These are phyloP conservation scores for Sitophilus oryzae DNA, from an alignment of 1,140 invertebrate species.

Conservation along the genomic window DNA sequence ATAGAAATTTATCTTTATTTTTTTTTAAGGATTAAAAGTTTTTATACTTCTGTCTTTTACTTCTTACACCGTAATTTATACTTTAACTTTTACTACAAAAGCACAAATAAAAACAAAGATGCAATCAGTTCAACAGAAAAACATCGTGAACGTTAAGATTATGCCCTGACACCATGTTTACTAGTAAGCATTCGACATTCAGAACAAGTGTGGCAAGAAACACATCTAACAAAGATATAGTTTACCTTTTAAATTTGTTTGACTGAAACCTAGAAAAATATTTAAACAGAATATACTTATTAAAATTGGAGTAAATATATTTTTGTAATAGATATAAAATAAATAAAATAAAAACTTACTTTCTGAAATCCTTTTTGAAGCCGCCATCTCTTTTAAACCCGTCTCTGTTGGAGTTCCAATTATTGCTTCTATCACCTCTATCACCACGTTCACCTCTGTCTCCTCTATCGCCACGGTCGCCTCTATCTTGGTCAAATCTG, in stretches of 20 bases:
- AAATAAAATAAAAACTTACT: slow-evolving; percentile 12
- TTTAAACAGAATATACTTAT: background rate
- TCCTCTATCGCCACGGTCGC: background rate
- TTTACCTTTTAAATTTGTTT: background rate
- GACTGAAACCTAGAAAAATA: background rate
- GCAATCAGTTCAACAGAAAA: too few relatives aligned
- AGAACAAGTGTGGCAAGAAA: too few relatives aligned
- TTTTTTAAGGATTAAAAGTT: too few relatives aligned
- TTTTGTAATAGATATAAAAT: background rate
- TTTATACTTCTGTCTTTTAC: too few relatives aligned
- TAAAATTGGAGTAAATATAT: background rate
- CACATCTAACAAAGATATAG: too few relatives aligned
- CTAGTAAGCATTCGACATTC: too few relatives aligned
- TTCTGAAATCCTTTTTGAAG: slow-evolving; percentile 23
- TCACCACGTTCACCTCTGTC: background rate
- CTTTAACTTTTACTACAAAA: too few relatives aligned
- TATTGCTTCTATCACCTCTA: slow-evolving; percentile 5
- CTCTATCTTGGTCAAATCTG: slow-evolving; percentile 14
- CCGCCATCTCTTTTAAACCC: slow-evolving; percentile 1
- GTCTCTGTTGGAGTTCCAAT: slow-evolving; percentile 9
- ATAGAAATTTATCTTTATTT: too few relatives aligned
- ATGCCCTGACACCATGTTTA: too few relatives aligned
- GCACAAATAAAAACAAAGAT: too few relatives aligned
- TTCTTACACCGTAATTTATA: too few relatives aligned
- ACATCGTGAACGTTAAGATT: too few relatives aligned